These are phyloP conservation scores for Pyralis farinalis DNA, from an alignment of 2,888 invertebrate species.

Conservation along the genomic window DNA sequence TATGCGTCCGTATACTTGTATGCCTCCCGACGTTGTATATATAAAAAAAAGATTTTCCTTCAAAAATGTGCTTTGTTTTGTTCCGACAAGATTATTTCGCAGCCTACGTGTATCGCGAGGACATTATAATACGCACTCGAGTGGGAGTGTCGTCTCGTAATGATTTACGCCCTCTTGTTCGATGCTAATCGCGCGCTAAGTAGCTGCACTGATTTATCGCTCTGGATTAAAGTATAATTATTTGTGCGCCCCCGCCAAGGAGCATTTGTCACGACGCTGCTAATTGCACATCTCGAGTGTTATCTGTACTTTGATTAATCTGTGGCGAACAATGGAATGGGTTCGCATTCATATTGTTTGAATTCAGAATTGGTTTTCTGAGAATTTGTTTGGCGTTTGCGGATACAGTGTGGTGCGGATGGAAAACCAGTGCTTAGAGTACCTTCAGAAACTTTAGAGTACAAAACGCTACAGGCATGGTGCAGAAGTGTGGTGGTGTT, in stretches of 20 bases:
- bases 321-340: background rate
- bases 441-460: too few species aligned
- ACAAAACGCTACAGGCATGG: too few species aligned
- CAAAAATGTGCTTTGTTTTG: too few species aligned
- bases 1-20: too few species aligned
- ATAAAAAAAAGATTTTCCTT: too few species aligned
- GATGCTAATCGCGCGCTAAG: conserved; percentile 73
- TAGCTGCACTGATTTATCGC: conserved; percentile 52
- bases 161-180: conserved; percentile 69
- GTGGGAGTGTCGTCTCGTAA: conserved; percentile 23
- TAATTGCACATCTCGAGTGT: conserved; percentile 24
- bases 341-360: background rate
- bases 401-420: too few species aligned
- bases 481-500: too few species aligned
- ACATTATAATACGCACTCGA: conserved; percentile 5
- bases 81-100: too few species aligned
- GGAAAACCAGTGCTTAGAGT: too few species aligned
- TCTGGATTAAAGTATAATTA: conserved; percentile 55
- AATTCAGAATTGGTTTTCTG: background rate
- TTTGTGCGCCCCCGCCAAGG: conserved; percentile 30
- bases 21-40: too few species aligned
- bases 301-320: conserved; percentile 21
- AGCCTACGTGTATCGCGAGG: too few species aligned
- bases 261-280: conserved; percentile 28
- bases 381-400: too few species aligned